Base-by-base conservation (phyloP, 2,888 invertebrate genomes). In the Danaus chrysippus region DNA sequence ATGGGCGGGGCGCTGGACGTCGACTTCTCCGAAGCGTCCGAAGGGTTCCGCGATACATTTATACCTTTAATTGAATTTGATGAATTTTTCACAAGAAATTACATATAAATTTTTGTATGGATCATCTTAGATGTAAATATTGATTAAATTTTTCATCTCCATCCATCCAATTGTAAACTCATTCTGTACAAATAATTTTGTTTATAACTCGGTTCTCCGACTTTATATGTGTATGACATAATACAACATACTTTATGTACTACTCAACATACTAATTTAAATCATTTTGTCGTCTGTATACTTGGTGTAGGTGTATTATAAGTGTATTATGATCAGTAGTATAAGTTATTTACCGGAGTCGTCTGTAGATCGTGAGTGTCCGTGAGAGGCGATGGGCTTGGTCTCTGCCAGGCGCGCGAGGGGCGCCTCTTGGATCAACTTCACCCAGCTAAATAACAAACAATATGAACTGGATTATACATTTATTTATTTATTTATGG, bases 1-100 rank as follows among this genome's bases (percentile, higher is more conserved):
- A 67, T 63, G 1, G 68, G 67, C 1, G 71, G 65, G 5, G 70
- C 71, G 44, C 74, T 73, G 3, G 76, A 71, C 12, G 73, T 71
- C 0, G 83, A 82, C 55, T 81, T 81, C 52, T 81, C 79, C 0
- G 90, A 91, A 0, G 90, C 90, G 64, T 89, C 89, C 1, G 90
- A 91, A 3, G 90, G 89, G 46, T 90, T 90, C 0, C 90, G 78
- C 0, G 90, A 89, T 12, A 91, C 90, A 71, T 86, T 85, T 23
- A 85, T 79, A 17, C 87, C 87, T 87, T 62, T 12, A 54, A 65
- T 23, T 10, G 42, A 59, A 42, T 52, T 13, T 17, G 13, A 34
- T 10, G n/a, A 12, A 9, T 9, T 42, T 53, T 42, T 23, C 23
- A 23, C 23, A 23, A 23, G 2, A 23, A 23, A 23, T 23, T 23